Evolutionary conservation across 2,888 invertebrate species (phyloP), one percentile per base, ranked within the genome.

Genomic region (Cantharis rustica): DNA sequence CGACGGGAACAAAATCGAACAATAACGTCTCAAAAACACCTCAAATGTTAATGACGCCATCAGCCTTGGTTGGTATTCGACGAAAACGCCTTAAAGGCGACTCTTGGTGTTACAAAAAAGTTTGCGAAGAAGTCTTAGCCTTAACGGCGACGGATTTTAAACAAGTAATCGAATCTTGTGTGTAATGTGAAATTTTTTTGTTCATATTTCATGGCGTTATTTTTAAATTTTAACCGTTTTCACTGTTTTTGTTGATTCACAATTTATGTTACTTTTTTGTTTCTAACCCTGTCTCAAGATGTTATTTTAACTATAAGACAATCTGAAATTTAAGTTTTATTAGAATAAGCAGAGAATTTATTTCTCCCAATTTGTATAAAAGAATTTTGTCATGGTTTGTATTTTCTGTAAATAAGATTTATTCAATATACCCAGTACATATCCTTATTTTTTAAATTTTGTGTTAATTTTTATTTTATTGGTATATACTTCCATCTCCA

Each of bases 21-120:
- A 31, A 13, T 11, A 20, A 15, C 61, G 16, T 16, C 16, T n/a
- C 66, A 13, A 71, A 62, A 16, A 26, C 68, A 3, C n/a, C 27
- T 5, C 68, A 17, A 13, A 9, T 10, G 17, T 23, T 63, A 10
- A 66, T 66, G 16, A 70, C 75, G 0, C n/a, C 69, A n/a, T 80
- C 78, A 11, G 86, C 86, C 10, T 84, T 89, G 66, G 91, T 92
- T 4, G 95, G 94, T 26, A 92, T 95, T 74, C 89, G 92, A 73
- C 89, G 95, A 75, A 95, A 95, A 85, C 89, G 95, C 47, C 90
- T 95, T 64, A 93, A 92, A 84, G 95, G 95, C 0, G 94, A 95
- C 85, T 92, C 93, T 1, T 95, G 95, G 94, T 92, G 93, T 80
- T 95, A 95, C 88, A 95, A 95, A 86, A 91, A 91, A 80, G 91